These are phyloP conservation scores for Serranus cabrilla DNA, from an alignment of 2,797 vertebrate genomes.

Conservation along the genomic window DNA sequence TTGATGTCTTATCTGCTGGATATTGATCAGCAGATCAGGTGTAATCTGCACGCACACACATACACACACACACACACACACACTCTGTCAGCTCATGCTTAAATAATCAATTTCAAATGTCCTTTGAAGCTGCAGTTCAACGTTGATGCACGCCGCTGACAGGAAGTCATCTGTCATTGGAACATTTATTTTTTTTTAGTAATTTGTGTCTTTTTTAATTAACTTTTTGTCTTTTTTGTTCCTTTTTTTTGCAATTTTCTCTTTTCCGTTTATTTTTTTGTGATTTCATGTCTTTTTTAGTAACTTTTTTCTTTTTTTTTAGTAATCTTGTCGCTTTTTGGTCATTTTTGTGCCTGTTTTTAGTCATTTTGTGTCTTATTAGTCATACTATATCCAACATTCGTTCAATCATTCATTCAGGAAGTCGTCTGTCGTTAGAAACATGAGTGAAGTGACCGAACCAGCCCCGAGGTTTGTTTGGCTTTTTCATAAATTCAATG, in stretches of 20 bases:
- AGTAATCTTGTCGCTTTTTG: no score
- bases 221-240: no score
- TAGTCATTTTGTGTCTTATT: no score
- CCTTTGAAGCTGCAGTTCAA: background rate
- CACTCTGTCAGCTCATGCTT: background rate
- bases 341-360: no score
- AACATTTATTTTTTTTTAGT: no score
- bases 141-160: background rate
- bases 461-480: conserved; percentile 12
- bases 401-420: no score
- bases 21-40: conserved; percentile 49
- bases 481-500: conserved; percentile 59
- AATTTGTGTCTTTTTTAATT: no score
- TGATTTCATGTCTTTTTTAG: no score
- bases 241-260: no score
- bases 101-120: conserved; percentile 28
- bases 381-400: no score
- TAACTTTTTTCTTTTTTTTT: no score
- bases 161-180: conserved; percentile 18
- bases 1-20: conserved; percentile 52
- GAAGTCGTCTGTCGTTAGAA: background rate
- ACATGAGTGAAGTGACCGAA: background rate
- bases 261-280: no score
- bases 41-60: conserved; percentile 4
- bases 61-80: background rate